Percentiles rank a stretch among this genome's conserved stretches.
These are phyloP conservation scores for Rhaphigaster nebulosa DNA, from an alignment of 2,888 invertebrate genomes.

Conservation along the genomic window DNA sequence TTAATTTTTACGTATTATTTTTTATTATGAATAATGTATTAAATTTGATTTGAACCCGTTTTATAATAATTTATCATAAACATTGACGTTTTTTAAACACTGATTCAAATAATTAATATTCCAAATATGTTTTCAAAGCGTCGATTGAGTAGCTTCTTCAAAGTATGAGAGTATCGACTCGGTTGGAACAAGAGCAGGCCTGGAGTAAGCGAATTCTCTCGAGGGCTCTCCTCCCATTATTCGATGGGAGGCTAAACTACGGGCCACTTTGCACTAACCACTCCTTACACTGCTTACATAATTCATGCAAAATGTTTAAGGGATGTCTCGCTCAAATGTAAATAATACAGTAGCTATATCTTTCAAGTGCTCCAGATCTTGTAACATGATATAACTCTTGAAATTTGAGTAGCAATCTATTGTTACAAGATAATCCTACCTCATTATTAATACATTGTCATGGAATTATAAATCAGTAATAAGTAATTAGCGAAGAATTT, in stretches of 20 bases:
- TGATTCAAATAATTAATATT: background rate
- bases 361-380: background rate
- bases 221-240: background rate
- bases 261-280: background rate
- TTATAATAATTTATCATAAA: too few relatives aligned
- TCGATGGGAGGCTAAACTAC: background rate
- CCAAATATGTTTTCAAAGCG: background rate
- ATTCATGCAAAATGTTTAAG: conserved; percentile 6
- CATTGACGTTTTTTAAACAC: background rate
- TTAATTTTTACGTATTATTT: too few relatives aligned
- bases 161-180: background rate
- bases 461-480: too few relatives aligned
- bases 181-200: background rate
- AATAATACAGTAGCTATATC: background rate
- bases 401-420: background rate
- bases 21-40: too few relatives aligned
- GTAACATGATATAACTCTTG: background rate
- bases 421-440: too few relatives aligned
- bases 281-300: background rate
- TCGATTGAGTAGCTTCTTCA: background rate
- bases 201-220: background rate
- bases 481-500: too few relatives aligned
- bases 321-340: background rate
- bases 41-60: too few relatives aligned
- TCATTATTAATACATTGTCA: too few relatives aligned